phyloP scores from a whole-genome alignment of 2,888 invertebrate species.

The Willowsia nigromaculata region DNA sequence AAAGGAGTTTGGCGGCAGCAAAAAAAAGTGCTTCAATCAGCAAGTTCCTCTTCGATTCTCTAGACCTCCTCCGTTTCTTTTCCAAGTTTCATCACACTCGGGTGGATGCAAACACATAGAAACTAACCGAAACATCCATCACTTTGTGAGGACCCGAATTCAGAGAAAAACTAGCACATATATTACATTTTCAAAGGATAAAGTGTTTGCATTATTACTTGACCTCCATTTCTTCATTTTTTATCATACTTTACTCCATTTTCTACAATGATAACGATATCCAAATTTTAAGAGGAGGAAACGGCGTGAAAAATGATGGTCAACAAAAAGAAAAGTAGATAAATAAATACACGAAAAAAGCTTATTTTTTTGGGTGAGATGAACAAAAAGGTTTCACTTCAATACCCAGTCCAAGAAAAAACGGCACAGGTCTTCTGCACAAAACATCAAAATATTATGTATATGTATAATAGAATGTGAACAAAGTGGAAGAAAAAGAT shows the following conservation, averaged over 20 bases:
- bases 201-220: too few relatives aligned
- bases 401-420: neutral
- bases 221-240: neutral
- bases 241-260: neutral
- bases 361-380: neutral
- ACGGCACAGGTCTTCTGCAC: too few relatives aligned
- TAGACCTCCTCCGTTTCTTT: neutral
- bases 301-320: neutral
- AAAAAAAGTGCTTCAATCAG: constrained; percentile 44
- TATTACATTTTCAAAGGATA: too few relatives aligned
- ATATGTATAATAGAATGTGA: too few relatives aligned
- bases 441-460: too few relatives aligned
- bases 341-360: neutral
- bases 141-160: neutral
- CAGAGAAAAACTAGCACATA: neutral
- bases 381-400: neutral
- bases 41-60: neutral
- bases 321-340: neutral
- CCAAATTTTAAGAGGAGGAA: neutral
- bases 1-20: neutral
- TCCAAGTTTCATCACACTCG: neutral
- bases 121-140: neutral
- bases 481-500: too few relatives aligned
- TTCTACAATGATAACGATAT: neutral
- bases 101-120: neutral